phyloP scores from a whole-genome alignment of 2,888 invertebrate genomes.

The Hydropsyche betteni region DNA sequence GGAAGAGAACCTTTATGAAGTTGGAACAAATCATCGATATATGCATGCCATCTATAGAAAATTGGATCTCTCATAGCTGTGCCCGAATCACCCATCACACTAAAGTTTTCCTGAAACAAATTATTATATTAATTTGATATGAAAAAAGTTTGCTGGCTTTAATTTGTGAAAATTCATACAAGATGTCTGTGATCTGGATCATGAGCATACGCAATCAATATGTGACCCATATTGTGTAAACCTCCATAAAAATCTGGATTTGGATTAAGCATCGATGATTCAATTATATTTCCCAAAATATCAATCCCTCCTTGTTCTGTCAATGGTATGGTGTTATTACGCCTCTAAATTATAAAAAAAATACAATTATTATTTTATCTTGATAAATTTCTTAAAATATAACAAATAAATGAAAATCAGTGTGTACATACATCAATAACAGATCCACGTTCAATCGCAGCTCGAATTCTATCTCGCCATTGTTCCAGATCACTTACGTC shows the following conservation, averaged over 20 bases:
- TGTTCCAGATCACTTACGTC: conserved; percentile 77
- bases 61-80: conserved; percentile 89
- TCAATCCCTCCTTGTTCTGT: conserved; percentile 79
- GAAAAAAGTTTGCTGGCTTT: conserved; percentile 8
- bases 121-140: background rate
- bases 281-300: conserved; percentile 80
- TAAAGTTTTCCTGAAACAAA: conserved; percentile 73
- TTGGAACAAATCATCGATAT: conserved; percentile 80
- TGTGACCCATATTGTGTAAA: conserved; percentile 84
- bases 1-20: conserved; percentile 76
- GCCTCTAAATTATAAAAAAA: conserved; percentile 59
- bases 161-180: conserved; percentile 59
- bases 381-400: background rate
- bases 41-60: conserved; percentile 87
- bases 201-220: conserved; percentile 78
- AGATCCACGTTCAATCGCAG: conserved; percentile 73
- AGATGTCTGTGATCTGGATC: conserved; percentile 82
- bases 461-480: conserved; percentile 78
- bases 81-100: conserved; percentile 84
- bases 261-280: conserved; percentile 75
- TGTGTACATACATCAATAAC: conserved; percentile 64
- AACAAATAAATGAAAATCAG: background rate
- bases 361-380: background rate
- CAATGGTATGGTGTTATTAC: conserved; percentile 66
- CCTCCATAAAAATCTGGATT: conserved; percentile 80